Evolutionary conservation across 2,113 vertebrate species (phyloP).

Genomic region (Aptenodytes forsteri): DNA sequence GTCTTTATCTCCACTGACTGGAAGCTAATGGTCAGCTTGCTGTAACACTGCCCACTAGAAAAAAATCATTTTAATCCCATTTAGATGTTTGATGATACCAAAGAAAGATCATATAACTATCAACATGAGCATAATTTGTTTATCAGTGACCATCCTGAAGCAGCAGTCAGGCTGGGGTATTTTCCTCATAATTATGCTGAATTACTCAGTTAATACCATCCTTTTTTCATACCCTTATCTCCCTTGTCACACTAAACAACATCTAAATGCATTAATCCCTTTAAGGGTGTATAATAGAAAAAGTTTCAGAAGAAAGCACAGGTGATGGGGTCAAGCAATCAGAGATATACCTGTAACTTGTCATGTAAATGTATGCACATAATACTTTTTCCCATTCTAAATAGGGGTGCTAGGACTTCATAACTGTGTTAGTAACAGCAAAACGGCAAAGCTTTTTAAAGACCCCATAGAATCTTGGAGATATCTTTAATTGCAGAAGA

Average conservation of each 20-base stretch:
- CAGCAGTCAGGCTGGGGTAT: background rate
- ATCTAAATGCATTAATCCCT: background rate
- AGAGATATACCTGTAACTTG: background rate
- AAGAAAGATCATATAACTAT: background rate
- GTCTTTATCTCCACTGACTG: slow-evolving; percentile 9
- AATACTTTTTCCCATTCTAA: background rate
- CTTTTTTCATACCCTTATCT: background rate
- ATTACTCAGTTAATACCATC: background rate
- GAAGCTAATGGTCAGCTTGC: background rate
- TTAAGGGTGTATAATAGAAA: background rate
- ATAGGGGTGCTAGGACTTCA: background rate
- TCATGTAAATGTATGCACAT: background rate
- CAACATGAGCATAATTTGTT: background rate
- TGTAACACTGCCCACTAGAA: background rate
- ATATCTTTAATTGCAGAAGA: background rate
- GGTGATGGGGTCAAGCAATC: background rate
- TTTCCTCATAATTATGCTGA: background rate
- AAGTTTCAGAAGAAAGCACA: background rate
- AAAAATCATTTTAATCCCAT: background rate
- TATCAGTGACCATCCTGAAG: background rate
- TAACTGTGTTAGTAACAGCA: background rate
- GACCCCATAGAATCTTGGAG: background rate
- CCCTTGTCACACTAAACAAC: background rate
- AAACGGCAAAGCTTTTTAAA: background rate
- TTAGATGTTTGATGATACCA: background rate